Evolutionary conservation across 92 coral and sea anemone species (phyloP), one percentile per base, ranked within the genome.

Genomic region (Siderastrea siderea): DNA sequence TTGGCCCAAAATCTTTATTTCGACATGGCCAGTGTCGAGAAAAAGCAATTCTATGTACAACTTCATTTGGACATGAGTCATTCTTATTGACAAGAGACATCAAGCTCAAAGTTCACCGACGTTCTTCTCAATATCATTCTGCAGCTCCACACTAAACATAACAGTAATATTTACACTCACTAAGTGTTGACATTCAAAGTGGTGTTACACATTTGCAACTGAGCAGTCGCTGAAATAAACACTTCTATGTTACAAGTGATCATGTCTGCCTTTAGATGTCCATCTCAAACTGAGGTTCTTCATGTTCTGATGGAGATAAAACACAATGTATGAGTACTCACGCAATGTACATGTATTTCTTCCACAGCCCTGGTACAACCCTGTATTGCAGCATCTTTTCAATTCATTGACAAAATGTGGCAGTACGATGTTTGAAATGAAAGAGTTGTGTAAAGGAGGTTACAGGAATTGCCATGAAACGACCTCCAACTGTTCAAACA

Each of bases 251-350:
- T 17, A 0, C 3, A 11, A 10, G 66, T 44, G 66, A 68, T 51
- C 61, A 66, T 15, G 26, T 19, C 54, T 71, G 80, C 82, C 74
- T 15, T 91, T 87, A 97, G 86, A 97, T 97, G 70, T 97, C 99
- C 99, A 97, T 97, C 86, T 97, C 94, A 83, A 97, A 97, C 73
- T 97, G 99, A 17, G 96, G 95, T 77, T 94, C 97, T 69, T 95
- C 99, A 51, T 87, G 93, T 43, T 87, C 96, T 80, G 78, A 85
- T 86, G 81, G 43, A 67, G n/a, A 84, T 4, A 75, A 51, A 73
- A 88, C 1, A 50, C 60, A 54, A 13, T 6, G 43, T 64, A 26
- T 38, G 43, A 55, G 44, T 19, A 7, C n/a, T 62, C 43, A 46
- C 1, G 44, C 4, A 51, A 50, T 52, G 58, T 19, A 44, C 1